Evolutionary conservation across 2,888 invertebrate species (phyloP).

Genomic region (Eristalis arbustorum): DNA sequence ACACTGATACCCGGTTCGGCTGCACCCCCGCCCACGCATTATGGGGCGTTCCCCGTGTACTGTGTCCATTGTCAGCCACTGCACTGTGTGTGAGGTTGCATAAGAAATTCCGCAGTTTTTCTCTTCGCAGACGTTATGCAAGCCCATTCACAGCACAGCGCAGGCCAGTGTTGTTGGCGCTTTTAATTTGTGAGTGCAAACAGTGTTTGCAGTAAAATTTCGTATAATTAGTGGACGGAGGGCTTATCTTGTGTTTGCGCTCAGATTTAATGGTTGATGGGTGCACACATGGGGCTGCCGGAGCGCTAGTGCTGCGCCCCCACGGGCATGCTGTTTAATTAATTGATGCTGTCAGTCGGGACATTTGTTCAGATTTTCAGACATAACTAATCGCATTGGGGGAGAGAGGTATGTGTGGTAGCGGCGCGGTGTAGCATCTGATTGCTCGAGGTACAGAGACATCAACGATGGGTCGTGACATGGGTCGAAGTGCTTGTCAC

Average conservation of each 20-base stretch:
- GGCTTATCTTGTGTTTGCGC: slow-evolving; percentile 44
- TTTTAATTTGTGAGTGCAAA: slow-evolving; percentile 43
- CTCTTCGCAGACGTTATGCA: not conserved
- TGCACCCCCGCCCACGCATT: slow-evolving; percentile 17
- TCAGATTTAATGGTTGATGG: slow-evolving; percentile 20
- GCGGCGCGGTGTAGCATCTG: not conserved
- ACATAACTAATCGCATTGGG: slow-evolving; percentile 3
- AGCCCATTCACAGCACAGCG: not conserved
- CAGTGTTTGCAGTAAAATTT: slow-evolving; percentile 22
- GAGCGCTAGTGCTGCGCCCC: not conserved
- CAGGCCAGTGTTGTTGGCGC: not conserved
- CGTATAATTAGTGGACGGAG: slow-evolving; percentile 35
- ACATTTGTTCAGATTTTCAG: slow-evolving; percentile 8
- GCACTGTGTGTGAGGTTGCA: not conserved
- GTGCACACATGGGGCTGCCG: not conserved
- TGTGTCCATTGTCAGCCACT: slow-evolving; percentile 1
- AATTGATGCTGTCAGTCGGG: slow-evolving; percentile 15
- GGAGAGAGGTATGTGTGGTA: not conserved
- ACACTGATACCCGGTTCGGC: not conserved
- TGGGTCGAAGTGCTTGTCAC: not conserved
- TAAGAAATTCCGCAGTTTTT: slow-evolving; percentile 19
- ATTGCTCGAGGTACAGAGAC: not conserved
- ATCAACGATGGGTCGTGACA: not conserved
- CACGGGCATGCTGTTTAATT: not conserved
- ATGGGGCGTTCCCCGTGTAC: not conserved